phyloP scores from a whole-genome alignment of 2,797 vertebrate species.

The Myotis vivesi region DNA sequence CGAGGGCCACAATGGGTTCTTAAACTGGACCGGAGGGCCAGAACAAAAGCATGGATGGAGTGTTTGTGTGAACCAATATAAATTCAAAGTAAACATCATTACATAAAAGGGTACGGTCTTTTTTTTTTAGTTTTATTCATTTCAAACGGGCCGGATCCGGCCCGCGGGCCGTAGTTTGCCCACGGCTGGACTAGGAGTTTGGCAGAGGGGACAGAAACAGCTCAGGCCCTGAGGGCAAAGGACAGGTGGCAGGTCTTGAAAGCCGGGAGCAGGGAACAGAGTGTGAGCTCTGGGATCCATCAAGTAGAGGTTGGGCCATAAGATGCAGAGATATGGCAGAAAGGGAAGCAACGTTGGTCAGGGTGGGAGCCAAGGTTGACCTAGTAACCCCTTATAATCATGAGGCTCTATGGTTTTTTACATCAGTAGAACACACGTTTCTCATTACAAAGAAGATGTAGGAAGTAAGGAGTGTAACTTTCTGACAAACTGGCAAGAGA shows the following conservation, averaged over 20 bases:
- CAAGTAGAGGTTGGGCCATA: neutral
- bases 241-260: neutral
- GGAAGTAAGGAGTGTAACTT: neutral
- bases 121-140: too few relatives aligned
- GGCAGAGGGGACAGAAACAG: neutral
- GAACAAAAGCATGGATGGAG: too few relatives aligned
- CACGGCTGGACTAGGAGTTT: neutral
- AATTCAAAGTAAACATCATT: too few relatives aligned
- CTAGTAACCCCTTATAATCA: neutral
- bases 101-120: too few relatives aligned
- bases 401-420: neutral
- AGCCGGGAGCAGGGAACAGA: neutral
- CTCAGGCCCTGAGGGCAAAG: neutral
- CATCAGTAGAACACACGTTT: neutral
- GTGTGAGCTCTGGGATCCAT: neutral
- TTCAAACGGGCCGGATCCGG: too few relatives aligned
- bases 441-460: neutral
- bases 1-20: too few relatives aligned
- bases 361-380: neutral
- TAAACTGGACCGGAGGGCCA: too few relatives aligned
- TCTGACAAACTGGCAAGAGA: neutral
- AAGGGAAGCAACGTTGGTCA: neutral
- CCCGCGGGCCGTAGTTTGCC: too few relatives aligned
- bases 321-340: neutral
- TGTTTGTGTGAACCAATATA: too few relatives aligned